These are phyloP conservation scores for Sylvicola fuscatus DNA, from an alignment of 2,888 invertebrate genomes.

Conservation along the genomic window DNA sequence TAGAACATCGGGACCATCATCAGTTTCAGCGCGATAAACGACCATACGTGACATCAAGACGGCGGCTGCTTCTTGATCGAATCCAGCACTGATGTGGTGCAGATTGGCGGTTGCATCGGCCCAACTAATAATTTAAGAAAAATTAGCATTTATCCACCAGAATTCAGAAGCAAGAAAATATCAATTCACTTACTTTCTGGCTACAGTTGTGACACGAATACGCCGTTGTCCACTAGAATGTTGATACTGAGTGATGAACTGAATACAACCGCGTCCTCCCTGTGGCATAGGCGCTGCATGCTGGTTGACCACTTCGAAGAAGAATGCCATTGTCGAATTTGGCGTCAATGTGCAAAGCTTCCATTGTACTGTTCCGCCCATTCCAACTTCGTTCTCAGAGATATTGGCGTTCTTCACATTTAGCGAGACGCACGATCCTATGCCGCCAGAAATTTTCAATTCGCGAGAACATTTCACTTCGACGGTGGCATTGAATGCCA, in stretches of 20 bases:
- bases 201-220: conserved; percentile 89
- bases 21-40: conserved; percentile 85
- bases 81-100: conserved; percentile 83
- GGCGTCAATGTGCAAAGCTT: conserved; percentile 91
- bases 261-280: conserved; percentile 90
- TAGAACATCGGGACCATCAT: conserved; percentile 91
- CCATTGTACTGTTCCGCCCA: conserved; percentile 97
- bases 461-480: conserved; percentile 95
- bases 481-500: conserved; percentile 94
- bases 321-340: conserved; percentile 77
- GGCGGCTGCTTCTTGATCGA: conserved; percentile 96
- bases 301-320: conserved; percentile 93
- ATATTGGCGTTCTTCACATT: conserved; percentile 83
- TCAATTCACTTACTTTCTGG: conserved; percentile 54
- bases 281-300: conserved; percentile 89
- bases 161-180: neutral
- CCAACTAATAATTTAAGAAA: conserved; percentile 42
- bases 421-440: conserved; percentile 89
- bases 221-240: conserved; percentile 90
- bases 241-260: conserved; percentile 97
- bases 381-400: conserved; percentile 92
- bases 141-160: neutral
- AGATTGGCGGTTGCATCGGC: conserved; percentile 80
- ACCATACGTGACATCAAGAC: conserved; percentile 95
- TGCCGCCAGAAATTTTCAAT: conserved; percentile 78